Evolutionary conservation across 2,797 vertebrate genomes (phyloP).

Genomic region (Sebastes trivittatus): DNA sequence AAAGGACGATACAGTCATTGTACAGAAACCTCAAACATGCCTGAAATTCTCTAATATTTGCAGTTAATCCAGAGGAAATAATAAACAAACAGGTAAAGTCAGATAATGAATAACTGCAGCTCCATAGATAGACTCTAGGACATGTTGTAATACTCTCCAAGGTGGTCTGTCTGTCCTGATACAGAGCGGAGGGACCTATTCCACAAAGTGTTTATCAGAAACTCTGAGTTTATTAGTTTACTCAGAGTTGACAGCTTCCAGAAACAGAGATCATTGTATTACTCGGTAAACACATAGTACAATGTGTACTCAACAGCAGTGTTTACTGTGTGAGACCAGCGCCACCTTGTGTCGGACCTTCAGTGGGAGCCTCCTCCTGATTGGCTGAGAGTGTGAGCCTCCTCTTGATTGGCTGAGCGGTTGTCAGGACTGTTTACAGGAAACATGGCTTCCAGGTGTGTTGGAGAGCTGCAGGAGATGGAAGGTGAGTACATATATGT

Average conservation of each 20-base stretch:
- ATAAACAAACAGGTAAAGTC: neutral
- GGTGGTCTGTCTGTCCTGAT: neutral
- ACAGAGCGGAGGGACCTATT: neutral
- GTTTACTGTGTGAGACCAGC: too few relatives aligned
- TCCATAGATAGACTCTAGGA: neutral
- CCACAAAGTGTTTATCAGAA: neutral
- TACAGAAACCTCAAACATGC: neutral
- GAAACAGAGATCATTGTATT: neutral
- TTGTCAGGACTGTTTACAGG: constrained; percentile 79
- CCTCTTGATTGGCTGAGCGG: constrained; percentile 53
- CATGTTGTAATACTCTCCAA: neutral
- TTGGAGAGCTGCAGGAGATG: constrained; percentile 87
- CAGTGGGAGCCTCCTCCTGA: neutral
- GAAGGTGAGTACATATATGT: constrained; percentile 79
- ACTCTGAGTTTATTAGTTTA: neutral
- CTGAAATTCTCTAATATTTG: neutral
- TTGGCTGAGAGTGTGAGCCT: too few relatives aligned
- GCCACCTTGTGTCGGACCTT: neutral
- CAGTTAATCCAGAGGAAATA: neutral
- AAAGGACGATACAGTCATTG: neutral
- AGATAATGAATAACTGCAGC: neutral
- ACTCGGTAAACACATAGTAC: neutral
- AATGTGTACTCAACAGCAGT: too few relatives aligned
- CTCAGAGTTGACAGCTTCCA: too few relatives aligned
- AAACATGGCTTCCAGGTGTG: constrained; percentile 85